Conservation (phyloP, 2,113 vertebrate species). For the Atractosteus spatula region DNA sequence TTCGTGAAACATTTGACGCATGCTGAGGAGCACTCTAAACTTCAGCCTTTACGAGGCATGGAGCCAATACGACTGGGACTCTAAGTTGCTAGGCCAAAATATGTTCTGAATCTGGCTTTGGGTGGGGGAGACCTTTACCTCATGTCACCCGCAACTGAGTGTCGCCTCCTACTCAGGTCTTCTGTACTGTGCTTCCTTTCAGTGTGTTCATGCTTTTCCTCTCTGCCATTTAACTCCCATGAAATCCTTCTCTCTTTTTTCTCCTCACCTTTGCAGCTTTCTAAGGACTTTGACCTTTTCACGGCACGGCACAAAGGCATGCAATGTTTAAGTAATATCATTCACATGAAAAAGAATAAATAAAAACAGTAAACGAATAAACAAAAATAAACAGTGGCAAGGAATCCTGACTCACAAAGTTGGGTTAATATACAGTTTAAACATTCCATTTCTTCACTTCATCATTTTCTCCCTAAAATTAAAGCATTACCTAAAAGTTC, state of each 20-base stretch:
- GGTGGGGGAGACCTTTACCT: constrained; percentile 47
- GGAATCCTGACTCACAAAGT: too few relatives aligned
- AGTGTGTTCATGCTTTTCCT: constrained; percentile 42
- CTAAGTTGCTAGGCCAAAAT: neutral
- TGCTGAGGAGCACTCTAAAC: neutral
- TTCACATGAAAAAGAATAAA: constrained; percentile 31
- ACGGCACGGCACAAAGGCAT: constrained; percentile 26
- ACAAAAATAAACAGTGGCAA: neutral
- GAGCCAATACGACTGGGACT: neutral
- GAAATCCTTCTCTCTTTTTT: constrained; percentile 66
- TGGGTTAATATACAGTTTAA: too few relatives aligned
- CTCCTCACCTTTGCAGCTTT: constrained; percentile 55
- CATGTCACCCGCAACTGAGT: constrained; percentile 63
- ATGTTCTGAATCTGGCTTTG: neutral
- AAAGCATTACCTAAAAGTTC: neutral
- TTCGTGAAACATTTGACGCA: neutral
- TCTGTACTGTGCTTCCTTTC: constrained; percentile 53
- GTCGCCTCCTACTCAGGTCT: constrained; percentile 64
- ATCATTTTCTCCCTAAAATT: neutral
- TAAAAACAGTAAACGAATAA: neutral
- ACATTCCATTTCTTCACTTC: too few relatives aligned
- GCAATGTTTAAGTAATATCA: constrained; percentile 28
- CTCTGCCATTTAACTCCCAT: constrained; percentile 53
- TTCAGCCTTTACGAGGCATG: neutral
- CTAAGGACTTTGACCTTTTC: constrained; percentile 66